These are phyloP conservation scores for Parasteatoda lunata DNA, from an alignment of 2,888 invertebrate genomes.

Conservation along the genomic window DNA sequence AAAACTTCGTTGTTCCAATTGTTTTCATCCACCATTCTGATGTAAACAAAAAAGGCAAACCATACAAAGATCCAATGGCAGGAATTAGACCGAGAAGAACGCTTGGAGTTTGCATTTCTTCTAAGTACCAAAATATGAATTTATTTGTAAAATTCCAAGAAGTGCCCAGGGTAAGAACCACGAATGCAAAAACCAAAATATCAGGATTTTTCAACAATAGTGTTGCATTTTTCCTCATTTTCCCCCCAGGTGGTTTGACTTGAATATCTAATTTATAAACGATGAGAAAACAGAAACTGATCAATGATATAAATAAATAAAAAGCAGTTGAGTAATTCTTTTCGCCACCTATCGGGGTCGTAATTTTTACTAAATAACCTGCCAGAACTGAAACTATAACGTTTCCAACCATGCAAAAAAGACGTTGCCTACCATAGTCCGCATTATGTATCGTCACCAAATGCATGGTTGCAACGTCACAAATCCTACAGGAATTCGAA, in stretches of 20 bases:
- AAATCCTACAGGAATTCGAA: conserved; percentile 86
- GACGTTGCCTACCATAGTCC: conserved; percentile 73
- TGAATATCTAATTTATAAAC: conserved; percentile 85
- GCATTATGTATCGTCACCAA: conserved; percentile 19
- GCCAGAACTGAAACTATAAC: conserved; percentile 72
- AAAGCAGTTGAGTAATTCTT: conserved; percentile 90
- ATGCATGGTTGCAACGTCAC: neutral
- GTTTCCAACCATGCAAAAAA: conserved; percentile 75
- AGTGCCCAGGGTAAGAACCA: conserved; percentile 87
- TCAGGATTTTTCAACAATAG: conserved; percentile 85
- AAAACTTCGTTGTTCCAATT: conserved; percentile 87
- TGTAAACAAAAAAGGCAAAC: conserved; percentile 87
- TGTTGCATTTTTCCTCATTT: conserved; percentile 83
- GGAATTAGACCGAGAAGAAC: conserved; percentile 87
- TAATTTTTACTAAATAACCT: conserved; percentile 65
- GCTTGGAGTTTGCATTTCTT: conserved; percentile 87
- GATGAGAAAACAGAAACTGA: conserved; percentile 78
- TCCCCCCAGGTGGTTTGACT: conserved; percentile 83
- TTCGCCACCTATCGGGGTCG: conserved; percentile 72
- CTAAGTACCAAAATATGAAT: conserved; percentile 87
- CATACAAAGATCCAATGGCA: conserved; percentile 87
- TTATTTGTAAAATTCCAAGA: conserved; percentile 92
- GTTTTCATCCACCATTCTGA: conserved; percentile 87
- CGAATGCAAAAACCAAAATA: conserved; percentile 85
- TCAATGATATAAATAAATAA: conserved; percentile 82